These are phyloP conservation scores for Vespertilio murinus DNA, from an alignment of 2,797 vertebrate species.

Conservation along the genomic window DNA sequence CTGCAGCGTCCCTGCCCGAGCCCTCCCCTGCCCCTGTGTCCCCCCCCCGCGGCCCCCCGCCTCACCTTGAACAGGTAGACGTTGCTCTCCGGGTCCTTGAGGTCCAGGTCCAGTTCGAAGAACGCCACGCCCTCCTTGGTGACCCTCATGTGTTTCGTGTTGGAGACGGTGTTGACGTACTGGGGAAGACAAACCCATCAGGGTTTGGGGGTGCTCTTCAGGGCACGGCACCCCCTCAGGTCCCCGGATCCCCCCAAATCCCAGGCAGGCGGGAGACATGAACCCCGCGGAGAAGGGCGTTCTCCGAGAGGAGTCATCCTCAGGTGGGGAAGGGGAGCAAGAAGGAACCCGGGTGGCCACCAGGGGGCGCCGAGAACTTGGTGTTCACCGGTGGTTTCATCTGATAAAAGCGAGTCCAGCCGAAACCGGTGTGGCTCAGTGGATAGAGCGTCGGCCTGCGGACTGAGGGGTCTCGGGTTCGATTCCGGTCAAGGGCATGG, in stretches of 20 bases:
- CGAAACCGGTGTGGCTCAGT: too few relatives aligned
- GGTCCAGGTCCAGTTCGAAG: slow-evolving; percentile 91
- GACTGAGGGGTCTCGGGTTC: too few relatives aligned
- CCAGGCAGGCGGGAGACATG: too few relatives aligned
- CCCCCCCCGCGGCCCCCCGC: background rate
- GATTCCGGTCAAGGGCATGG: too few relatives aligned
- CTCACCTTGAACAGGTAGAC: slow-evolving; percentile 93
- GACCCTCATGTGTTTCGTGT: slow-evolving; percentile 89
- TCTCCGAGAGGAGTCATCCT: background rate
- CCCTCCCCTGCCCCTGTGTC: too few relatives aligned
- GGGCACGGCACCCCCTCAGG: background rate
- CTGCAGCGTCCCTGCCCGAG: background rate
- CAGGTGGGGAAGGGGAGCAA: background rate
- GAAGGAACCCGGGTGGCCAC: background rate
- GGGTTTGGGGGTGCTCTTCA: background rate
- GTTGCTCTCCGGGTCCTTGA: slow-evolving; percentile 89
- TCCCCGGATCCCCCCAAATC: rapidly evolving
- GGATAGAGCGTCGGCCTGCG: too few relatives aligned
- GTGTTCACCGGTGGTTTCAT: background rate
- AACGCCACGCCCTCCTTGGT: slow-evolving; percentile 84
- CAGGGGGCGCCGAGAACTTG: background rate
- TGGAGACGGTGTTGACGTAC: slow-evolving; percentile 87
- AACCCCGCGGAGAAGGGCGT: background rate
- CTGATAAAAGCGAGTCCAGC: background rate
- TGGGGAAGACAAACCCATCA: slow-evolving; percentile 65